Evolutionary conservation across 2,888 invertebrate genomes (phyloP).

Genomic region (Mythimna impura): DNA sequence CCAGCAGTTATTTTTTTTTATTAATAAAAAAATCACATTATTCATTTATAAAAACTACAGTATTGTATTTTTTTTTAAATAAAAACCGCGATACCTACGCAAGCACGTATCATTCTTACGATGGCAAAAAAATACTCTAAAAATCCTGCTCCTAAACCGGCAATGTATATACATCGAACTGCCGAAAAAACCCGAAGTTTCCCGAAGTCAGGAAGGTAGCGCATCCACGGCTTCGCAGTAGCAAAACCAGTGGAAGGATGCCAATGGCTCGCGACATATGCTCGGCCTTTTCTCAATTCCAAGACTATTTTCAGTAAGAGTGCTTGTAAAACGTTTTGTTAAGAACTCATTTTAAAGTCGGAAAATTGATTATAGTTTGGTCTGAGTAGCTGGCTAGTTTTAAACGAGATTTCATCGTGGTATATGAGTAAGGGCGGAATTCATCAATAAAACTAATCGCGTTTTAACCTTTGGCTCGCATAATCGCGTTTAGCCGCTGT

Average conservation of each 20-base stretch:
- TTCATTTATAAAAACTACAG: no score
- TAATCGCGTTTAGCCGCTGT: no score
- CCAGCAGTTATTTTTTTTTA: no score
- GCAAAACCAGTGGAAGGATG: constrained; percentile 81
- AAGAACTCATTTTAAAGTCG: constrained; percentile 54
- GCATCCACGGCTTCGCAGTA: constrained; percentile 57
- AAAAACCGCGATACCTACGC: no score
- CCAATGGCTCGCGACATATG: constrained; percentile 79
- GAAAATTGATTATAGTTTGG: constrained; percentile 30
- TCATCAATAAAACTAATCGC: no score
- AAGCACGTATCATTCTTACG: no score
- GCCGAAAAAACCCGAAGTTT: constrained; percentile 5
- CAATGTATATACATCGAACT: constrained; percentile 67
- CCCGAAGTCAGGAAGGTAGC: constrained; percentile 51
- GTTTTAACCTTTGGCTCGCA: no score
- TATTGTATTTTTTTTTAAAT: no score
- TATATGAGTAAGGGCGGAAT: no score
- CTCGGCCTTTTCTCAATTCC: constrained; percentile 73
- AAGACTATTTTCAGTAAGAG: constrained; percentile 72
- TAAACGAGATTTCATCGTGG: background rate
- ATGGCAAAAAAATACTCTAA: no score
- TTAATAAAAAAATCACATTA: no score
- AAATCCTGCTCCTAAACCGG: background rate
- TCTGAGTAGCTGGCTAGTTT: background rate
- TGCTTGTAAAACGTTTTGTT: constrained; percentile 65